phyloP scores from a whole-genome alignment of 2,888 invertebrate species.

The Brenthis daphne region DNA sequence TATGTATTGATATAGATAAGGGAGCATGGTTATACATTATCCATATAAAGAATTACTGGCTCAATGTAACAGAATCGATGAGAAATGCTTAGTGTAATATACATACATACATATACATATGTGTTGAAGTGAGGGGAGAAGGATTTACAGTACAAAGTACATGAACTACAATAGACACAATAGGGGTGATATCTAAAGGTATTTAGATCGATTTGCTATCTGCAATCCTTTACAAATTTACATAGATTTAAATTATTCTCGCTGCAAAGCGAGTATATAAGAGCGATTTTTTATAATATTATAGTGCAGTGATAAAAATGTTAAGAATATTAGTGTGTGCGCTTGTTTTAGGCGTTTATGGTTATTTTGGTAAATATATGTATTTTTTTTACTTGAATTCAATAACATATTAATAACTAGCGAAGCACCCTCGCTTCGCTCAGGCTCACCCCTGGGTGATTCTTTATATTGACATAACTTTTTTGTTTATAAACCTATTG shows the following conservation, averaged over 20 bases:
- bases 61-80: too few relatives aligned
- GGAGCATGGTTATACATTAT: too few relatives aligned
- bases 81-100: too few relatives aligned
- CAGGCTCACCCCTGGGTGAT: too few relatives aligned
- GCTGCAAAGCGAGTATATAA: conserved; percentile 31
- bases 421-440: too few relatives aligned
- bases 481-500: too few relatives aligned
- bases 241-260: conserved; percentile 28
- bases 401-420: too few relatives aligned
- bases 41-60: too few relatives aligned
- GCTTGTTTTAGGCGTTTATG: conserved; percentile 28
- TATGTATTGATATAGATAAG: too few relatives aligned
- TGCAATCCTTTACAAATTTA: conserved; percentile 19
- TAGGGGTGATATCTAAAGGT: conserved; percentile 43
- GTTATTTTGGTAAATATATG: conserved; percentile 42
- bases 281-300: conserved; percentile 12
- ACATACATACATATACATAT: too few relatives aligned
- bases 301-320: conserved; percentile 31
- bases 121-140: neutral
- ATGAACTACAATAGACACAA: conserved; percentile 19
- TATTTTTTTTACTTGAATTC: neutral
- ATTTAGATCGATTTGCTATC: conserved; percentile 41
- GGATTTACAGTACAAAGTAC: conserved; percentile 11
- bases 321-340: conserved; percentile 28
- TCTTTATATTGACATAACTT: too few relatives aligned